Evolutionary conservation across 2,888 invertebrate genomes (phyloP), one percentile per base, ranked within the genome.

Genomic region (Marasmarcha lunaedactyla): DNA sequence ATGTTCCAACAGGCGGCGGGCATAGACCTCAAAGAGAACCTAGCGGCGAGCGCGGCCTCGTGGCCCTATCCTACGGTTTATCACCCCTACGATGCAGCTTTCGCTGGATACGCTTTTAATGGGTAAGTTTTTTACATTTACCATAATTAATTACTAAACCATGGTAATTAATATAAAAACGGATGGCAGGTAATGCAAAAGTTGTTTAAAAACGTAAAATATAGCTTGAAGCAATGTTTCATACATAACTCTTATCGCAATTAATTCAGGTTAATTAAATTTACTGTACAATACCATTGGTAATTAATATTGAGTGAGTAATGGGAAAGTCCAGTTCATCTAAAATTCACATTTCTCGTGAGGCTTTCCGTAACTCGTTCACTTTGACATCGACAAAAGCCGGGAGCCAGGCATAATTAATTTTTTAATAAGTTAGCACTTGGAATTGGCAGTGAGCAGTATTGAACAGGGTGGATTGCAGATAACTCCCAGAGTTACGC

Each of bases 11-110:
- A 94, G 94, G 92, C 92, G 58, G 90, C 90, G 37, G 93, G 94
- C 38, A 87, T 95, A 55, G 95, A 95, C 69, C 85, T 95, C 59
- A 95, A 95, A 77, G 95, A 95, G 74, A 94, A 94, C 69, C 81
- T 95, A 49, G 92, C 93, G 38, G 90, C 90, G 26, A 90, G 91
- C 49, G 92, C 90, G 41, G 91, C 93, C 43, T 89, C 91, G 43
- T 95, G 95, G 95, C 94, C 94, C 51, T 95, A 95, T 76, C 92
- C 94, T 41, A 90, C 94, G 34, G 93, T 95, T 49, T 95, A 95
- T 78, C 95, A 96, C 77, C 95, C 95, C 38, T 96, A 96, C 78
- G 96, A 97, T 63, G 92, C 94, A 44, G 93, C 94, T 43, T 93
- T 96, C 69, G 93, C 94, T 45, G 93, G 94, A 56, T 96, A 97